Base-by-base conservation (phyloP, 2,888 invertebrate genomes). In the Bembecia ichneumoniformis region DNA sequence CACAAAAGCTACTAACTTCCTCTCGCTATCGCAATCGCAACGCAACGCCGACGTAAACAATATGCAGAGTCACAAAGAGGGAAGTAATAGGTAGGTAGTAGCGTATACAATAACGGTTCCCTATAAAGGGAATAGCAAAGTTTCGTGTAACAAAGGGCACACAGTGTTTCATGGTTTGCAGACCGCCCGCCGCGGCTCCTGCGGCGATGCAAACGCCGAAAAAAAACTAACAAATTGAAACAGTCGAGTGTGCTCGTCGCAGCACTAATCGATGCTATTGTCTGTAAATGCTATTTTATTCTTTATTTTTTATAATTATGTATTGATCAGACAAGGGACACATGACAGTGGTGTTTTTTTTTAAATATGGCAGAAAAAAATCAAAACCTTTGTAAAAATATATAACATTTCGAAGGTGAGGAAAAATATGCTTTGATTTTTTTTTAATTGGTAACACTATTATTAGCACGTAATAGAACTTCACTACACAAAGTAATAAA, bases 161-260 rank as follows among this genome's bases (percentile, higher is more conserved):
- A 58, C 28, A 9, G 7, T 28, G 28, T 28, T 28, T 28, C 28
- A 28, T 28, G 66, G 71, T 73, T 74, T 71, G 69, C 72, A 50
- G 74, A 72, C 76, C 78, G 71, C 78, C 79, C 72, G 75, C 64
- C 58, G 74, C 58, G 68, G 55, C 63, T 64, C 72, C 75, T 70
- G 74, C 66, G 57, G 76, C 67, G 73, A 65, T 66, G 64, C 50
- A 58, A 50, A 63, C 62, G 64, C 66, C 63, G 67, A 66, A 74
- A 79, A n/a, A 79, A 81, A 79, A 73, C 63, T 63, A 64, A 71
- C 76, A 77, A 79, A 78, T 79, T 74, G 69, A 61, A 67, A 55
- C 57, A 63, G 54, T 59, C 59, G 61, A 63, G 55, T 60, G 57
- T 58, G 48, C 50, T 28, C 50, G 40, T 11, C 45, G 35, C 40